Percentiles rank a stretch among this genome's conserved stretches.
Conservation (phyloP, 1,140 invertebrate species). For the Stegodyphus mimosarum region DNA sequence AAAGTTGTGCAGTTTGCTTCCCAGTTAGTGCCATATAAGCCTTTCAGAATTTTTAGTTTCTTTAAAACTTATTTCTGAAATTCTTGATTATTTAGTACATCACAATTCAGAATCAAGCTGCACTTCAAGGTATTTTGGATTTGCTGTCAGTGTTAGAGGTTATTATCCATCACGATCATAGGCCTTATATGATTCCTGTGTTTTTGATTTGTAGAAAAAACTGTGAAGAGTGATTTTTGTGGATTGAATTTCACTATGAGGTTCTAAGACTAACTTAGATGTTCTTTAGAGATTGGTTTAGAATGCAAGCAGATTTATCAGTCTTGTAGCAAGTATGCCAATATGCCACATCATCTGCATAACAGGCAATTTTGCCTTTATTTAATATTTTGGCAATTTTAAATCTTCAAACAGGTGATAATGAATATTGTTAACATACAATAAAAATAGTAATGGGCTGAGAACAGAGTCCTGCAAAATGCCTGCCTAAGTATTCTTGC, state of each 20-base stretch:
- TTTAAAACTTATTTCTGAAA: conserved; percentile 8
- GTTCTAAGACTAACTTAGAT: no score
- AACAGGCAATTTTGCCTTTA: no score
- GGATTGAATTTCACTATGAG: no score
- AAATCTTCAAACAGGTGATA: background rate
- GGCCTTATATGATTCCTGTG: conserved; percentile 2
- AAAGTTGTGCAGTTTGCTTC: background rate
- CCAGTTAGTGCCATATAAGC: conserved; percentile 21
- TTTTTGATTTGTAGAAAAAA: conserved; percentile 4
- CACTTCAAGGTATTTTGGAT: conserved; percentile 31
- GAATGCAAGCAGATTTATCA: background rate
- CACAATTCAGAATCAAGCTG: conserved; percentile 3
- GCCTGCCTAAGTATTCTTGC: no score
- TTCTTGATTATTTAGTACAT: conserved; percentile 4
- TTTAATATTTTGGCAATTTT: no score
- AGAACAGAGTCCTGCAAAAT: background rate
- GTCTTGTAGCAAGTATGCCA: background rate
- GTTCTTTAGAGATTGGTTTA: background rate
- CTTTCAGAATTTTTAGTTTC: conserved; percentile 13
- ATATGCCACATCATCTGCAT: background rate
- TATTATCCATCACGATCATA: background rate
- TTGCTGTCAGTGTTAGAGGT: background rate
- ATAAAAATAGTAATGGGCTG: background rate
- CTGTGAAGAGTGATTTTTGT: background rate
- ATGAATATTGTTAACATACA: background rate